Evolutionary conservation across 2,888 invertebrate species (phyloP).

Genomic region (Copidosoma aretas): DNA sequence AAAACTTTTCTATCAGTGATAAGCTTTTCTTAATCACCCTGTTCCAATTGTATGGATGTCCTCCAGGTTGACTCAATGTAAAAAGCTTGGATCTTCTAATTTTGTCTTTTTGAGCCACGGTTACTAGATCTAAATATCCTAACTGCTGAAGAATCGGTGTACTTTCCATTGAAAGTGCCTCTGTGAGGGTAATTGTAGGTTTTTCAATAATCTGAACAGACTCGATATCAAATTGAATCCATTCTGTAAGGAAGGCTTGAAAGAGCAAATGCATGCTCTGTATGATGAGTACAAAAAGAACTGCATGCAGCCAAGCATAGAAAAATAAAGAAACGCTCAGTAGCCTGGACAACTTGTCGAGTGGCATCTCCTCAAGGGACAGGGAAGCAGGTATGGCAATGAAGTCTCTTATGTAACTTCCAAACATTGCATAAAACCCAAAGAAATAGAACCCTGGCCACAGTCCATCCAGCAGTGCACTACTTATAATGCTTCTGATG

Average conservation of each 20-base stretch:
- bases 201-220: conserved; percentile 56
- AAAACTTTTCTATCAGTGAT: conserved; percentile 70
- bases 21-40: conserved; percentile 72
- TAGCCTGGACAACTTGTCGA: conserved; percentile 65
- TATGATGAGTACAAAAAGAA: conserved; percentile 74
- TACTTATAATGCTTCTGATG: conserved; percentile 67
- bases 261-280: conserved; percentile 75
- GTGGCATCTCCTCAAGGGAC: conserved; percentile 65
- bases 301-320: conserved; percentile 74
- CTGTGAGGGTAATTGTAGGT: conserved; percentile 65
- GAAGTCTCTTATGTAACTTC: conserved; percentile 65
- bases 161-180: conserved; percentile 68
- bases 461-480: conserved; percentile 68
- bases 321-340: conserved; percentile 66
- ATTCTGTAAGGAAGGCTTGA: conserved; percentile 75
- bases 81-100: conserved; percentile 72
- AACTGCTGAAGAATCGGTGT: conserved; percentile 77
- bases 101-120: conserved; percentile 70
- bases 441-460: conserved; percentile 71
- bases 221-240: conserved; percentile 71
- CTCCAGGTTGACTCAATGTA: conserved; percentile 80
- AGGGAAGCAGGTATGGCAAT: conserved; percentile 67
- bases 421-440: conserved; percentile 70
- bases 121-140: conserved; percentile 77
- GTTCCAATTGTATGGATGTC: conserved; percentile 89